Base-by-base conservation (phyloP, 2,797 vertebrate species). In the Sus cebifrons region DNA sequence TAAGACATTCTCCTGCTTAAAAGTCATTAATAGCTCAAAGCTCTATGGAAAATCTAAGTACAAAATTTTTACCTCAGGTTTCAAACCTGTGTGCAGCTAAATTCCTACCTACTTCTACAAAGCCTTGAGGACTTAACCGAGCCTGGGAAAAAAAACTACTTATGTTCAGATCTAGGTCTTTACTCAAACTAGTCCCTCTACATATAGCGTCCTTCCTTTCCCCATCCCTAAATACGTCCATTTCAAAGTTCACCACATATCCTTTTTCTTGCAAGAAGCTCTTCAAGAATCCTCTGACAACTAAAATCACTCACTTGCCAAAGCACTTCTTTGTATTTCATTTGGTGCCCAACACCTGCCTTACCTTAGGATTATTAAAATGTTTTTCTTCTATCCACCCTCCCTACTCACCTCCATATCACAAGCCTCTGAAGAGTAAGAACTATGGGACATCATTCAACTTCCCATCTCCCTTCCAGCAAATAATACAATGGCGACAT, bases 31-130 rank as follows among this genome's bases (percentile, higher is more conserved):
- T 64, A 91, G 78, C 52, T 84, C 29, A 11, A 71, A 70, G 20
- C 15, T 81, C 44, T 82, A 74, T 23, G 32, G 23, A 70, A 73
- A 91, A 73, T 64, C 0, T 68, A 88, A 89, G 71, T 89, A 16
- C 52, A 87, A 71, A 88, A 70, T 85, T 84, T n/a, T 91, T 36
- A 70, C 56, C 11, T 17, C 60, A 94, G 32, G 27, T 68, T 91
- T 91, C 88, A 91, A 85, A 85, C 64, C 67, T 88, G 21, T 71
- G 15, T 25, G 70, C 5, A 67, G n/a, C 74, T 49, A 77, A 84
- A 74, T 83, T 91, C 49, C 83, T 49, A 79, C 32, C 36, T 67
- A 84, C 67, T 79, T 95, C 40, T 64, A 79, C 62, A 88, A 90
- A 73, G 52, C 54, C 79, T 87, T 71, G 23, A 79, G 49, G 20